These are phyloP conservation scores for Mythimna vitellina DNA, from an alignment of 2,888 invertebrate species.

Conservation along the genomic window DNA sequence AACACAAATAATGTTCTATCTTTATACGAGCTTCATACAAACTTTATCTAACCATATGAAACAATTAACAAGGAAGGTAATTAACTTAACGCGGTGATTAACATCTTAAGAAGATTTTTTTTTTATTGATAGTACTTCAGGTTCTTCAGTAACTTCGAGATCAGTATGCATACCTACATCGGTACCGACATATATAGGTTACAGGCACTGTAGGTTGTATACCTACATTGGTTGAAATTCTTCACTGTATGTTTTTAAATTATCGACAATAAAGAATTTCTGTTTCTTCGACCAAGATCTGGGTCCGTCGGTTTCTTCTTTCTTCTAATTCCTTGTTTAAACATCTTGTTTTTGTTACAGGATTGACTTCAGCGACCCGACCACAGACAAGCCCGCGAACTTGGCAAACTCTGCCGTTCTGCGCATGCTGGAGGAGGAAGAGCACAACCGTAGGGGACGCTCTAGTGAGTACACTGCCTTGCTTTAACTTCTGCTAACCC, in stretches of 20 bases:
- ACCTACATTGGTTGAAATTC: neutral
- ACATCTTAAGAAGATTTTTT: too few species aligned
- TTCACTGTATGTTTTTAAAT: neutral
- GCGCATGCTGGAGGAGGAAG: slow-evolving; percentile 96
- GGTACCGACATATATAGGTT: too few species aligned
- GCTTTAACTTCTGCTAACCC: neutral
- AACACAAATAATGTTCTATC: too few species aligned
- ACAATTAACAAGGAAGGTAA: too few species aligned
- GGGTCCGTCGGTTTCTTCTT: too few species aligned
- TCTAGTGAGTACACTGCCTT: slow-evolving; percentile 88
- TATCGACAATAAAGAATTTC: neutral
- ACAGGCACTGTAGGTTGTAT: neutral
- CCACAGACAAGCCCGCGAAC: slow-evolving; percentile 94
- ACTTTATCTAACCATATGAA: too few species aligned
- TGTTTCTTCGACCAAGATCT: neutral
- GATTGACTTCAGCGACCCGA: slow-evolving; percentile 94
- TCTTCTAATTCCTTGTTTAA: neutral
- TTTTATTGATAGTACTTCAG: too few species aligned
- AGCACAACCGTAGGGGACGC: slow-evolving; percentile 92
- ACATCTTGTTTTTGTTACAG: slow-evolving; percentile 86
- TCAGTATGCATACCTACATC: too few species aligned
- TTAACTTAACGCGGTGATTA: too few species aligned
- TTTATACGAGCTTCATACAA: too few species aligned
- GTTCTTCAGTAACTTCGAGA: too few species aligned
- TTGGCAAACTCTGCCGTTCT: slow-evolving; percentile 96